Evolutionary conservation across 2,797 vertebrate species (phyloP).

Genomic region (Pipistrellus nathusii): DNA sequence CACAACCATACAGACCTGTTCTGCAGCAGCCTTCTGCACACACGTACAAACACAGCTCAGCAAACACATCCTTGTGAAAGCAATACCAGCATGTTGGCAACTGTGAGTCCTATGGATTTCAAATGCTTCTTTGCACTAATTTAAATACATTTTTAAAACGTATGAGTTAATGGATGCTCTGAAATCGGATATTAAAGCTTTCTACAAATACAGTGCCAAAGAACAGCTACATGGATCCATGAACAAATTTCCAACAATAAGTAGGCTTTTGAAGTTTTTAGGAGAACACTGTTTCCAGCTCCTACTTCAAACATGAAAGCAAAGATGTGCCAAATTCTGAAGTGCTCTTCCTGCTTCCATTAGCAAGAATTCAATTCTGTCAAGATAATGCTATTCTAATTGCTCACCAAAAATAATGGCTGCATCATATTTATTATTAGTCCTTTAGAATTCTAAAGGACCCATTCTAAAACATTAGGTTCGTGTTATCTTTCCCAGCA

Average conservation of each 20-base stretch:
- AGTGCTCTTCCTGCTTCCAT: conserved; percentile 63
- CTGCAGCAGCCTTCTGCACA: neutral
- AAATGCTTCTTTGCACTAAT: conserved; percentile 58
- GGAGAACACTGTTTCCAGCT: conserved; percentile 63
- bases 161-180: conserved; percentile 48
- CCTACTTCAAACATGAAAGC: conserved; percentile 70
- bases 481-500: conserved; percentile 10
- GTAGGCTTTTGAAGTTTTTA: conserved; percentile 66
- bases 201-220: conserved; percentile 57
- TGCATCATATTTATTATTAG: conserved; percentile 72
- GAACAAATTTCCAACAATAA: conserved; percentile 61
- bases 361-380: conserved; percentile 72
- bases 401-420: conserved; percentile 72
- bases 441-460: conserved; percentile 71
- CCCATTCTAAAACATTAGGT: conserved; percentile 46
- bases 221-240: conserved; percentile 49
- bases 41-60: neutral
- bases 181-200: conserved; percentile 72
- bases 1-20: neutral
- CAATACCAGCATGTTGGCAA: neutral
- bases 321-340: conserved; percentile 71
- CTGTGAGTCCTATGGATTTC: conserved; percentile 44
- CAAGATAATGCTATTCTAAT: conserved; percentile 75
- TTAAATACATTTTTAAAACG: conserved; percentile 53
- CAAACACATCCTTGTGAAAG: neutral